Percentiles rank a stretch among this genome's conserved stretches.
phyloP scores from a whole-genome alignment of 2,888 invertebrate species.

The Lasioglossum calceatum region DNA sequence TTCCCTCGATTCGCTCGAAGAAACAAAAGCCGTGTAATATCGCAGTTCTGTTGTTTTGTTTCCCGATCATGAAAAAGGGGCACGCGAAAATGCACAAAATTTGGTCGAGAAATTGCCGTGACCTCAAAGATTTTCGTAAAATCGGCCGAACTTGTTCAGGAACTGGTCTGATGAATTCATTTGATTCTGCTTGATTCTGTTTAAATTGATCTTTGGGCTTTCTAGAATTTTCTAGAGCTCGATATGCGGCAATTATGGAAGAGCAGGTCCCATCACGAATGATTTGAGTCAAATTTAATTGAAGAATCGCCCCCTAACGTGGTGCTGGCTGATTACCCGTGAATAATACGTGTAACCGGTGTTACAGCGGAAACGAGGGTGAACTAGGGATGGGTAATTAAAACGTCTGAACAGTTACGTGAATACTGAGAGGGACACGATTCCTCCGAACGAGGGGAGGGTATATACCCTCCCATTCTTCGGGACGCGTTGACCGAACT shows the following conservation, averaged over 20 bases:
- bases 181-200: background rate
- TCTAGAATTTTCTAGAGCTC: background rate
- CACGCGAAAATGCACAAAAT: background rate
- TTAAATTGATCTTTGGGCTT: background rate
- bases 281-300: conserved; percentile 53
- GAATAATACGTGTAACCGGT: conserved; percentile 7
- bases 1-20: conserved; percentile 41
- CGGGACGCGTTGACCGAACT: conserved; percentile 10
- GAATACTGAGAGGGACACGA: conserved; percentile 1
- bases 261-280: background rate
- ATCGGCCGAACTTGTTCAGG: background rate
- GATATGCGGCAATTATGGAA: background rate
- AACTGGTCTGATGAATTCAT: background rate
- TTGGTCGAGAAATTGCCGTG: conserved; percentile 18
- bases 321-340: background rate
- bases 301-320: conserved; percentile 22
- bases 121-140: background rate
- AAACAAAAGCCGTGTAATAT: conserved; percentile 61
- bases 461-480: background rate
- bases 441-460: background rate
- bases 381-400: background rate
- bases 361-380: background rate
- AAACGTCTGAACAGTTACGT: conserved; percentile 7
- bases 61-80: conserved; percentile 13
- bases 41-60: conserved; percentile 43